Evolutionary conservation across 2,888 invertebrate genomes (phyloP).

Genomic region (Himalopsyche tibetana): DNA sequence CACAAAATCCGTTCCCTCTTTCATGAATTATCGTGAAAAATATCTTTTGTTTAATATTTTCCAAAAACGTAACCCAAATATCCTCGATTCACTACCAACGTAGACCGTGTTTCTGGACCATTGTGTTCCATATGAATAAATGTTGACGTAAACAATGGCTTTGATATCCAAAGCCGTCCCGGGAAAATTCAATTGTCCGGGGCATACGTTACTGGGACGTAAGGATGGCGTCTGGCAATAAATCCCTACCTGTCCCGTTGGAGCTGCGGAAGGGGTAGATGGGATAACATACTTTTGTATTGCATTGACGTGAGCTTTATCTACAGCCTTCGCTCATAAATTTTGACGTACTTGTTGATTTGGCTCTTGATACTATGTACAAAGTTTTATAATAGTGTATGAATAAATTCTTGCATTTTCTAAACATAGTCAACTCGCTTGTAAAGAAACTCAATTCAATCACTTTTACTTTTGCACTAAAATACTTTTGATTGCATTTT

Average conservation of each 20-base stretch:
- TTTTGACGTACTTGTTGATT: not conserved
- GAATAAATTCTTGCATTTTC: too few relatives aligned
- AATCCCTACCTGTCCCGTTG: not conserved
- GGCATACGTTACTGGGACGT: constrained; percentile 2
- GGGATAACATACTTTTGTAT: not conserved
- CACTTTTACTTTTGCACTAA: too few relatives aligned
- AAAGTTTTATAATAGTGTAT: too few relatives aligned
- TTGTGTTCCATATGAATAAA: not conserved
- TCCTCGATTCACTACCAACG: too few relatives aligned
- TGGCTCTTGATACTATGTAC: not conserved
- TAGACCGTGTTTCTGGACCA: not conserved
- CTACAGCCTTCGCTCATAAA: not conserved
- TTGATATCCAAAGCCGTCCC: not conserved
- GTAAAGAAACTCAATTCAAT: too few relatives aligned
- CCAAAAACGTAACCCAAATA: too few relatives aligned
- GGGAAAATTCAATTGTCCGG: constrained; percentile 12
- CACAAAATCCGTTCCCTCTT: too few relatives aligned
- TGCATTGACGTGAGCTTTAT: constrained; percentile 26
- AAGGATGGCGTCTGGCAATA: not conserved
- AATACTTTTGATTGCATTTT: too few relatives aligned
- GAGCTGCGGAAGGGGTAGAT: not conserved
- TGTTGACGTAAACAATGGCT: not conserved
- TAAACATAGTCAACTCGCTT: too few relatives aligned
- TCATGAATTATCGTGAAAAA: too few relatives aligned
- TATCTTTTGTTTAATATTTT: too few relatives aligned